These are phyloP conservation scores for Ophioderma brevispina DNA, from an alignment of 35 echinoderm and acorn worm species.

Conservation along the genomic window DNA sequence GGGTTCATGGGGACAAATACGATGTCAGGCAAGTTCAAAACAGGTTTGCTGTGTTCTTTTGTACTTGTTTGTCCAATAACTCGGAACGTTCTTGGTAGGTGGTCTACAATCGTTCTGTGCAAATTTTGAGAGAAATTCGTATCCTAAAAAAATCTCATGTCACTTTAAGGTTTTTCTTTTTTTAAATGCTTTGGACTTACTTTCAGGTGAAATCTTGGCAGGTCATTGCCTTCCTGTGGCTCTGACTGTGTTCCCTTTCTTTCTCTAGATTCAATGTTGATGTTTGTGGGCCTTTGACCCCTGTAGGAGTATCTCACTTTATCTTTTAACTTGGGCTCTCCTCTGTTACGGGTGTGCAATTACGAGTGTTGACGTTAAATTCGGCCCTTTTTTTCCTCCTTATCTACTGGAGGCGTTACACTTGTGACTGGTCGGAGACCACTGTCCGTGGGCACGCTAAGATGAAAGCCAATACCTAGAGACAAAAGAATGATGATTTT, in stretches of 20 bases:
- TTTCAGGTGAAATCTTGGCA: constrained; percentile 45
- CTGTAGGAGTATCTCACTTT: background rate
- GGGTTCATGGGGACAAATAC: too few relatives aligned
- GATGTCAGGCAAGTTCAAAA: too few relatives aligned
- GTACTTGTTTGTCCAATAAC: too few relatives aligned
- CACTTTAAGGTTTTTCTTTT: too few relatives aligned
- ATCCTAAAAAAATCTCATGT: too few relatives aligned
- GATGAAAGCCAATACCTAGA: constrained; percentile 38
- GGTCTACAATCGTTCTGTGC: too few relatives aligned
- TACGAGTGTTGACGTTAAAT: constrained; percentile 25
- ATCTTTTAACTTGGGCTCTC: constrained; percentile 1
- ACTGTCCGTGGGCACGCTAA: constrained; percentile 50
- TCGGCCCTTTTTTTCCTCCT: background rate
- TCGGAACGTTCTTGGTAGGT: too few relatives aligned
- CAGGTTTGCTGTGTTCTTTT: too few relatives aligned
- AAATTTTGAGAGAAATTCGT: too few relatives aligned
- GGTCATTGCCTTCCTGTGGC: constrained; percentile 23
- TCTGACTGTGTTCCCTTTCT: background rate
- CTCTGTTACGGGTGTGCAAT: constrained; percentile 51
- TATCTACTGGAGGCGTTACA: constrained; percentile 4
- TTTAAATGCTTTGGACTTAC: too few relatives aligned
- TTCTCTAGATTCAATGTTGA: constrained; percentile 22
- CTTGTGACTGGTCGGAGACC: constrained; percentile 31
- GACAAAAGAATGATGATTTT: too few relatives aligned
- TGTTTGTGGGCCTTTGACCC: background rate